Evolutionary conservation across 2,888 invertebrate genomes (phyloP).

Genomic region (Rhingia rostrata): DNA sequence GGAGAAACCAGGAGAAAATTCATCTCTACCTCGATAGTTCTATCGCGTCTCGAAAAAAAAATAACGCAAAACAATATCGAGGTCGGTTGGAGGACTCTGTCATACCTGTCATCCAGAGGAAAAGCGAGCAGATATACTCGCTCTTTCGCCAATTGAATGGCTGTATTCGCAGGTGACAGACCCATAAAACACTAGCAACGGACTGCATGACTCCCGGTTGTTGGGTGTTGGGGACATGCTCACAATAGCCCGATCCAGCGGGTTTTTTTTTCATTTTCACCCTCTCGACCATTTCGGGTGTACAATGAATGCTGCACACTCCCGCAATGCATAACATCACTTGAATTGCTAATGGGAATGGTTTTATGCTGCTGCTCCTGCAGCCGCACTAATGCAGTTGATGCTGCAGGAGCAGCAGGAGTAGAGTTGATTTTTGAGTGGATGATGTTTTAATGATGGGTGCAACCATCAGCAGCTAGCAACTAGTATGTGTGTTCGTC

Average conservation of each 20-base stretch:
- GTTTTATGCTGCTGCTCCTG: slow-evolving; percentile 1
- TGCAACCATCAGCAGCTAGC: slow-evolving; percentile 15
- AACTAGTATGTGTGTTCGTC: slow-evolving; percentile 8
- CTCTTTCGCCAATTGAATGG: slow-evolving; percentile 5
- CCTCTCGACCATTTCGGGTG: slow-evolving; percentile 33
- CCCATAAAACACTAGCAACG: slow-evolving; percentile 34
- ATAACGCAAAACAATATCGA: not conserved
- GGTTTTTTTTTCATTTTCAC: slow-evolving; percentile 2
- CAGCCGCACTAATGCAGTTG: not conserved
- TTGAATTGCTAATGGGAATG: slow-evolving; percentile 63
- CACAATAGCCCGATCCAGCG: slow-evolving; percentile 48
- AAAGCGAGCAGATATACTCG: slow-evolving; percentile 12
- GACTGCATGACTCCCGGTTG: not conserved
- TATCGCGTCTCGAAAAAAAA: slow-evolving; percentile 11
- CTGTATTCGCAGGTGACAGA: slow-evolving; percentile 42
- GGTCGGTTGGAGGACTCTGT: slow-evolving; percentile 28
- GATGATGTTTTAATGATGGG: slow-evolving; percentile 65
- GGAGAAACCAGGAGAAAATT: slow-evolving; percentile 21
- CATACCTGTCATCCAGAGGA: slow-evolving; percentile 36
- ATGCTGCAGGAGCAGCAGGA: slow-evolving; percentile 6
- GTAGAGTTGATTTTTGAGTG: slow-evolving; percentile 51
- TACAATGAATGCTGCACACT: slow-evolving; percentile 51
- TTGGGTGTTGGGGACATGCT: slow-evolving; percentile 11
- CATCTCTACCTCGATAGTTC: slow-evolving; percentile 35
- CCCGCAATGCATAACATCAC: slow-evolving; percentile 42